Conservation (phyloP, 1,140 invertebrate species). For the Medauroidea extradentata region DNA sequence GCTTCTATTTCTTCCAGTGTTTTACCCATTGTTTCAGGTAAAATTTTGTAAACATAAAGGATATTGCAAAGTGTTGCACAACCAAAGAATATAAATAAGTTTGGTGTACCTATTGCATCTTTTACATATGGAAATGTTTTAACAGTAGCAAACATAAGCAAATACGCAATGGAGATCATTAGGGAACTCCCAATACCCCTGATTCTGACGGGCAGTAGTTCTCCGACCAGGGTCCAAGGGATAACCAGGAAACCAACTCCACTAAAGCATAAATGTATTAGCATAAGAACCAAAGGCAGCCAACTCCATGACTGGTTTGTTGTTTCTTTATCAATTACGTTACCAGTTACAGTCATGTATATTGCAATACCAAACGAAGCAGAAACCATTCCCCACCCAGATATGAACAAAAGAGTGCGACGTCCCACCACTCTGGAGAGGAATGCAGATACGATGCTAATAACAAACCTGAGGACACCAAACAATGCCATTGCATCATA, state of each 20-base stretch:
- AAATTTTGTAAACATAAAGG: constrained; percentile 53
- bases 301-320: constrained; percentile 34
- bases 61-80: constrained; percentile 52
- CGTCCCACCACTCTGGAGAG: constrained; percentile 51
- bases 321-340: background rate
- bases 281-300: constrained; percentile 45
- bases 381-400: constrained; percentile 51
- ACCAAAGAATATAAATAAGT: constrained; percentile 59
- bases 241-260: constrained; percentile 53
- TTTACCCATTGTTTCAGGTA: constrained; percentile 72
- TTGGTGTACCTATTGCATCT: constrained; percentile 45
- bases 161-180: constrained; percentile 55
- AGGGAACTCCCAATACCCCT: constrained; percentile 50
- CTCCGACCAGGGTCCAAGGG: constrained; percentile 59
- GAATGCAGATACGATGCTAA: constrained; percentile 45
- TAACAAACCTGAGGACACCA: constrained; percentile 48
- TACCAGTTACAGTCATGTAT: constrained; percentile 32
- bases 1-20: constrained; percentile 53
- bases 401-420: constrained; percentile 46
- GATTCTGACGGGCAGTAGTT: constrained; percentile 50
- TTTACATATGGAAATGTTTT: constrained; percentile 56
- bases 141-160: constrained; percentile 59
- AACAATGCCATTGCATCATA: constrained; percentile 48
- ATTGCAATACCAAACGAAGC: constrained; percentile 49
- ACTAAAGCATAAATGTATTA: constrained; percentile 50